Conservation (phyloP, 2,797 vertebrate species). For the Syndactyla subalaris region DNA sequence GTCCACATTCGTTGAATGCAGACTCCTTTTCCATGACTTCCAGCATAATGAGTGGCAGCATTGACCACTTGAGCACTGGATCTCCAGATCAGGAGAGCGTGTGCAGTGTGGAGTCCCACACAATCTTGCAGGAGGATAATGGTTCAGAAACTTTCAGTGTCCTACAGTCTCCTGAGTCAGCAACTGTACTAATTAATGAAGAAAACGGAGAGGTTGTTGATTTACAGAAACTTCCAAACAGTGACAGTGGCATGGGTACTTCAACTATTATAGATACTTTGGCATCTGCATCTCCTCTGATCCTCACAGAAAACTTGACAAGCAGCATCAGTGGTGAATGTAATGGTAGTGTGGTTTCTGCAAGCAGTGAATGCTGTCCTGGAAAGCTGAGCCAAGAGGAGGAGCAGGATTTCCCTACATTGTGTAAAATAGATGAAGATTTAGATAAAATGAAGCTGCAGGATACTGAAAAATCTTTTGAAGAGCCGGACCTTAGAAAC, state of each 20-base stretch:
- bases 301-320: not conserved
- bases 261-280: not conserved
- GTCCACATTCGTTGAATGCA: slow-evolving; percentile 78
- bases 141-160: slow-evolving; percentile 82
- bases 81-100: slow-evolving; percentile 76
- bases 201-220: not conserved
- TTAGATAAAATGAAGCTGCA: slow-evolving; percentile 13
- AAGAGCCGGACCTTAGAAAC: not conserved
- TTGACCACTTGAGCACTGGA: slow-evolving; percentile 79
- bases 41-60: slow-evolving; percentile 77
- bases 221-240: not conserved
- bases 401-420: not conserved
- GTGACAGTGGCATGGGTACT: not conserved
- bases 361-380: not conserved
- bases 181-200: not conserved
- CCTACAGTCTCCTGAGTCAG: slow-evolving; percentile 58
- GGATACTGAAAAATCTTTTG: not conserved
- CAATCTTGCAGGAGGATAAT: slow-evolving; percentile 76
- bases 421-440: not conserved
- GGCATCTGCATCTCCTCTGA: not conserved
- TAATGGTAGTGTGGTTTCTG: not conserved
- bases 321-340: not conserved
- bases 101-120: slow-evolving; percentile 65
- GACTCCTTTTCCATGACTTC: slow-evolving; percentile 81
- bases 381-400: not conserved